Evolutionary conservation across 2,888 invertebrate genomes (phyloP), one percentile per base, ranked within the genome.

Genomic region (Dicyrtoma fusca): DNA sequence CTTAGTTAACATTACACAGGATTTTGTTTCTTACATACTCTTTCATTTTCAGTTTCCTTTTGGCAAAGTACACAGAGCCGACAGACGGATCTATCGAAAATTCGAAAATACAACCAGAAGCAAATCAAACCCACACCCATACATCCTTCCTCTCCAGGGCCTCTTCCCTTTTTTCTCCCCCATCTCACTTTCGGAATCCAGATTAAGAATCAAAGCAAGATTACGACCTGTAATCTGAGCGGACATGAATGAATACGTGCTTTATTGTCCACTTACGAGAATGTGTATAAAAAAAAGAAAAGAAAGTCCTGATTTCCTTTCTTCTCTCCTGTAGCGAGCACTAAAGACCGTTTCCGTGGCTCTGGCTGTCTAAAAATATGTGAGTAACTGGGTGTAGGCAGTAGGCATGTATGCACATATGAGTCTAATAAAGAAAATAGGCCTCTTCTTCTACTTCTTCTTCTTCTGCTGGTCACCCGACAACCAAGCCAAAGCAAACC

Each of bases 181-280:
- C 42, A 11, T 42, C 19, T 44, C 44, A 14, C 44, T 34, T 26
- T 17, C 59, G 10, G 25, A 25, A n/a, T 59, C 59, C 8, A 34
- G 34, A 34, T 34, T 34, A 53, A 21, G 53, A 34, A 34, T 25
- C n/a, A 26, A 34, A 17, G 65, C 21, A 19, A 65, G 51, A 65
- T 65, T 65, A 51, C 65, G 4, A 49, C 21, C 25, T 47, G 65
- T 65, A 65, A 65, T 65, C 65, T 65, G 65, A 65, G 47, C 47
- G 51, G 44, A 65, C 51, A 65, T 65, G 65, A 65, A 49, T 65
- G 65, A 65, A 34, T 65, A 65, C 65, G 65, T 65, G 65, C 65
- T 65, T 65, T 65, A 65, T 65, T 65, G 25, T 65, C 65, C 14
- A 51, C 26, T 47, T 47, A 25, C 26, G 25, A 49, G 49, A 3